Evolutionary conservation across 2,888 invertebrate genomes (phyloP).

Genomic region (Osedax frankpressi): DNA sequence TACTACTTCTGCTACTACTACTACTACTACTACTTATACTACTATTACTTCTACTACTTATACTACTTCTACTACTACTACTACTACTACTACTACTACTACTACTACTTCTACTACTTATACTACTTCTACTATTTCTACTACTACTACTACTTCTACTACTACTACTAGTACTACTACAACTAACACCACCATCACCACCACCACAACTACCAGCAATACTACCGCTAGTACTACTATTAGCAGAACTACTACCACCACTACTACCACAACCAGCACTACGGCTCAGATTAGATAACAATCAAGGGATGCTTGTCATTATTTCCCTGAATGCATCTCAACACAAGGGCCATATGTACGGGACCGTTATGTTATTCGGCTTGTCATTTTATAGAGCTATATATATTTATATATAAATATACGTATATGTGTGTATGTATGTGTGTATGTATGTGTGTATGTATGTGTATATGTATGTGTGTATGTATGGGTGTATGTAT

Average conservation of each 20-base stretch:
- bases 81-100: neutral
- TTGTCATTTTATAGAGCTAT: too few species aligned
- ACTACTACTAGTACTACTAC: neutral
- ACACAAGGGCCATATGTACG: too few species aligned
- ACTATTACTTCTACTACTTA: neutral
- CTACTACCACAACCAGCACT: neutral
- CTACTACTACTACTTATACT: neutral
- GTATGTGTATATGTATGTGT: too few species aligned
- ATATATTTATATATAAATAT: too few species aligned
- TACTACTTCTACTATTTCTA: neutral
- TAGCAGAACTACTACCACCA: neutral
- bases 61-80: neutral
- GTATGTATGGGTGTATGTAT: too few species aligned
- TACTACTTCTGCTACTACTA: neutral
- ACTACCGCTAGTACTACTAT: neutral
- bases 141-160: neutral
- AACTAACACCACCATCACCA: neutral
- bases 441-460: too few species aligned
- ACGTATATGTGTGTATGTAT: too few species aligned
- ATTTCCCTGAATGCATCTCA: too few species aligned
- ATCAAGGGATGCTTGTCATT: too few species aligned
- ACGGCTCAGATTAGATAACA: too few species aligned
- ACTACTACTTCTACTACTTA: neutral
- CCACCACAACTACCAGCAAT: neutral
- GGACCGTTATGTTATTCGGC: too few species aligned